Conservation (phyloP, 2,888 invertebrate genomes). For the Keiferia lycopersicella region DNA sequence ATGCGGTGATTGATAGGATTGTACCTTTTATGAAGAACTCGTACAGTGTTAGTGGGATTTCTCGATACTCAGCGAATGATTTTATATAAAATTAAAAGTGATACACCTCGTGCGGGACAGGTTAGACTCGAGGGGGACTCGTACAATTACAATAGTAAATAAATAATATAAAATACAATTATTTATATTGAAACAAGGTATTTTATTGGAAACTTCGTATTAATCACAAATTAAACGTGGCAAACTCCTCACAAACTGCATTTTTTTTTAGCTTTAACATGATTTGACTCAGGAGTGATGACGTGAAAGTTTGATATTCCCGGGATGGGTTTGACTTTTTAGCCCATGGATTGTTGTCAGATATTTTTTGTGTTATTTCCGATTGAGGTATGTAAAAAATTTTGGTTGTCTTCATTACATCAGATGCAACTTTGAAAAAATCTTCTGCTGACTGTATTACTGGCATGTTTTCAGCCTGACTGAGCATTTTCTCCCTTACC, state of each 20-base stretch:
- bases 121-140: conserved; percentile 11
- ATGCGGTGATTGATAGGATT: neutral
- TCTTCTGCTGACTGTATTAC: conserved; percentile 17
- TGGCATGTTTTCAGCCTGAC: conserved; percentile 12
- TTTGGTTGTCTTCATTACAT: conserved; percentile 11
- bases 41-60: neutral
- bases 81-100: no score
- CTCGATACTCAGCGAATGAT: neutral
- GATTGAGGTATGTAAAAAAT: conserved; percentile 11
- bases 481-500: conserved; percentile 16
- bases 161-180: neutral
- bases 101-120: conserved; percentile 7
- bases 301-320: conserved; percentile 19
- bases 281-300: conserved; percentile 2
- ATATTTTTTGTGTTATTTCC: conserved; percentile 3
- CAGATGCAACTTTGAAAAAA: conserved; percentile 10
- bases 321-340: conserved; percentile 1
- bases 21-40: neutral
- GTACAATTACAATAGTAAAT: neutral
- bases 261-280: neutral
- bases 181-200: neutral
- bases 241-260: conserved; percentile 3
- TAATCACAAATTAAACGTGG: conserved; percentile 7
- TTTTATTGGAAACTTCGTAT: neutral
- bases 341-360: neutral